Evolutionary conservation across 1,140 invertebrate species (phyloP), one percentile per base, ranked within the genome.

Genomic region (Bombus sylvicola): DNA sequence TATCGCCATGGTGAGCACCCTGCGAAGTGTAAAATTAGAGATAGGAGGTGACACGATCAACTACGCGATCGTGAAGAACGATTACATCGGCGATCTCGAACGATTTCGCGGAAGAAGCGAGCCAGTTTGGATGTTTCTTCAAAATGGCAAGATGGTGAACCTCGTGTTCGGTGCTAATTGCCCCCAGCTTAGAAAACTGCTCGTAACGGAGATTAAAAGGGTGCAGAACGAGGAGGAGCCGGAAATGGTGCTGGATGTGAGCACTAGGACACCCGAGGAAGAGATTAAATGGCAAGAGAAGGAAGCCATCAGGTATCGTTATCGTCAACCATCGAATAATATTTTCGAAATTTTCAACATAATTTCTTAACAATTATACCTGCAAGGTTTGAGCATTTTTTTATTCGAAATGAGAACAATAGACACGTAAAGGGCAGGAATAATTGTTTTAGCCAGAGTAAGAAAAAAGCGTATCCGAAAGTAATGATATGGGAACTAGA

Each of bases 11-110:
- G 95, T 97, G 22, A 97, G 97, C 74, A 98, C 97, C 91, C 95
- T 99, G 87, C 97, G 97, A 85, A 98, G 98, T 94, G 96, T 99
- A 85, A 98, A 98, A 94, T 96, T 98, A 87, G 98, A 98, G 94
- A 88, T 98, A 1, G 97, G 97, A 1, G 97, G 97, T 73, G 97
- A 98, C 88, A 95, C 97, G 87, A 93, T 99, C 34, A 97, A 97
- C 83, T 96, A 98, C 87, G 97, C 97, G 22, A 95, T 97, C 83
- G 98, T 98, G 93, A 96, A 96, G 90, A 94, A 92, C 85, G 98
- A 98, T 91, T 96, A 96, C 3, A 98, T 99, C 83, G 96, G 96
- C 78, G 96, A 96, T 47, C 93, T 99, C 43, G 96, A 97, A 92
- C 96, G 98, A 81, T 99, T 98, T 92, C 96, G 97, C 80, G 97